Evolutionary conservation across 2,888 invertebrate species (phyloP).

Genomic region (Caenorhabditis drosophilae): DNA sequence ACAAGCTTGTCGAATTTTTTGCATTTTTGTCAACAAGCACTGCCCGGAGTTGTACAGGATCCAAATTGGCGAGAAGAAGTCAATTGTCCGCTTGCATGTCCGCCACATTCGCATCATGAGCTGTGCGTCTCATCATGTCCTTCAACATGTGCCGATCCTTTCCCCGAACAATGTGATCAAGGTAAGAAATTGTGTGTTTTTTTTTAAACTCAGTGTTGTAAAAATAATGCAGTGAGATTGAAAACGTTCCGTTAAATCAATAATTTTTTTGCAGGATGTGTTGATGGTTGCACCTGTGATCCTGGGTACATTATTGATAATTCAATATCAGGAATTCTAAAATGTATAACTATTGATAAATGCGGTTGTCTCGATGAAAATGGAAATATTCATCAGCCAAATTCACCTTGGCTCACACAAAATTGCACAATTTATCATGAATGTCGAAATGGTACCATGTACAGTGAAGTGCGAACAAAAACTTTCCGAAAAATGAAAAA

Average conservation of each 20-base stretch:
- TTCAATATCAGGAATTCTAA: conserved; percentile 17
- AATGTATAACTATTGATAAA: conserved; percentile 41
- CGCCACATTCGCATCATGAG: conserved; percentile 39
- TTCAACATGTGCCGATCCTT: conserved; percentile 52
- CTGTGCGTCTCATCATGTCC: conserved; percentile 55
- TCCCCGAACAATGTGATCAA: conserved; percentile 31
- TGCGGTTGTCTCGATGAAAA: conserved; percentile 60
- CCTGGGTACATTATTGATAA: conserved; percentile 61
- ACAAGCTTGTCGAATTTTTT: conserved; percentile 38
- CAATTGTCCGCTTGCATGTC: conserved; percentile 47
- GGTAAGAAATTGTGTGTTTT: neutral
- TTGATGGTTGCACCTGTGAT: conserved; percentile 67
- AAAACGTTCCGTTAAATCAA: too few species aligned
- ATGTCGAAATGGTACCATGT: conserved; percentile 54
- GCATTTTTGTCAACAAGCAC: conserved; percentile 30
- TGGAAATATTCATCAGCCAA: conserved; percentile 51
- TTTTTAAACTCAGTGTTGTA: too few species aligned
- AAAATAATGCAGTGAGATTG: too few species aligned
- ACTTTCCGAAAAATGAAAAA: neutral
- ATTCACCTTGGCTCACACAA: conserved; percentile 49
- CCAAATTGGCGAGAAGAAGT: conserved; percentile 34
- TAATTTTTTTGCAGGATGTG: conserved; percentile 47
- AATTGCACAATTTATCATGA: conserved; percentile 50
- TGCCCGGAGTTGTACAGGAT: conserved; percentile 28
- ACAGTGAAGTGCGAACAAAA: conserved; percentile 26